Evolutionary conservation across 64 coral and sea anemone species (phyloP).

Genomic region (Montipora foliosa): DNA sequence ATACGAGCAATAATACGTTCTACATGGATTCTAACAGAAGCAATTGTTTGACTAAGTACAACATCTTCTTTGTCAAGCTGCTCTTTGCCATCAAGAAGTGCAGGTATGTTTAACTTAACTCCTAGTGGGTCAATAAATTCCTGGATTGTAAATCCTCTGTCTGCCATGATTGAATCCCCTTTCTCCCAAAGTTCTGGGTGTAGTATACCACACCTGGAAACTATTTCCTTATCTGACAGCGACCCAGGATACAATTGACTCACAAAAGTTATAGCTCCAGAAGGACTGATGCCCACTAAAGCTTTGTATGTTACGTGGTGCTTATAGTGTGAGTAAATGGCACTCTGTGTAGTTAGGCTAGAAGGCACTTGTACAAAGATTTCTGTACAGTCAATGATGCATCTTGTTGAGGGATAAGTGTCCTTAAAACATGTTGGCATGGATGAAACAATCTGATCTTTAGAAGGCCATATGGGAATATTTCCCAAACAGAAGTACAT

Average conservation of each 20-base stretch:
- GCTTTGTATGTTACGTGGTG: constrained; percentile 56
- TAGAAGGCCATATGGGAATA: constrained; percentile 67
- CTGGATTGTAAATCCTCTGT: constrained; percentile 44
- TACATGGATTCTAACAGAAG: constrained; percentile 77
- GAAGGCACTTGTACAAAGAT: constrained; percentile 61
- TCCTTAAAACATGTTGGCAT: constrained; percentile 67
- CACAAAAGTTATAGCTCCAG: constrained; percentile 65
- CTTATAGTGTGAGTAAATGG: constrained; percentile 60
- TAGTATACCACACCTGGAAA: too few relatives aligned
- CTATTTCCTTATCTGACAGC: constrained; percentile 29
- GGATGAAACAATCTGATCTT: background rate
- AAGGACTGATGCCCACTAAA: constrained; percentile 53
- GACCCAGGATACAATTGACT: constrained; percentile 44
- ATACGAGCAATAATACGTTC: constrained; percentile 65
- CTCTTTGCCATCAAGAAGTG: constrained; percentile 54
- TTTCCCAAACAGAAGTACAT: constrained; percentile 77
- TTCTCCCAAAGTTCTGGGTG: constrained; percentile 32
- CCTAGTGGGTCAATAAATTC: constrained; percentile 27
- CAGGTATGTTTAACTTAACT: constrained; percentile 65
- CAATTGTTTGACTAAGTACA: constrained; percentile 60
- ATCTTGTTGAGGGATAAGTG: constrained; percentile 70
- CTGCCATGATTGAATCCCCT: constrained; percentile 68
- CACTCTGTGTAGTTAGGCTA: constrained; percentile 37
- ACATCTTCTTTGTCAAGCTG: constrained; percentile 64
- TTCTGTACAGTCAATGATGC: constrained; percentile 74